A percentile compares a stretch with the other conserved stretches of the same genome.
These are phyloP conservation scores for Horisme vitalbata DNA, from an alignment of 2,888 invertebrate species.

Conservation along the genomic window DNA sequence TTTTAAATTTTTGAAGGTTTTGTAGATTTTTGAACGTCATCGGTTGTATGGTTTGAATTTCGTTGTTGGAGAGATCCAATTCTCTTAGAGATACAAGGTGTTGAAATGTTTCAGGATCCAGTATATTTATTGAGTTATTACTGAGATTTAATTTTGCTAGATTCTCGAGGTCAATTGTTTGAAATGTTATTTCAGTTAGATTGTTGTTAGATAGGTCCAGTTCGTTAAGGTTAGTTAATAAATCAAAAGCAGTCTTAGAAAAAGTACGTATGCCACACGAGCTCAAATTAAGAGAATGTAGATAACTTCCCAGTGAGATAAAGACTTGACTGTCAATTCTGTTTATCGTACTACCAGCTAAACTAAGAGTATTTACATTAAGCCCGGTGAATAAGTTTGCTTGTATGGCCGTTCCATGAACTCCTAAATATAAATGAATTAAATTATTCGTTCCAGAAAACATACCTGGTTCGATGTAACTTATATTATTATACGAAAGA, in stretches of 20 bases:
- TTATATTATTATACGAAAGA: constrained; percentile 15
- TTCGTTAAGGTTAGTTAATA: neutral
- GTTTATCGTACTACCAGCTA: constrained; percentile 12
- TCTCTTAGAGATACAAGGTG: constrained; percentile 4
- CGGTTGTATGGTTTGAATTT: constrained; percentile 2
- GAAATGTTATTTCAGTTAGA: constrained; percentile 6
- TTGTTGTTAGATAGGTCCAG: constrained; percentile 17
- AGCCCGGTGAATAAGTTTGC: constrained; percentile 1
- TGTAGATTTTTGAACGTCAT: constrained; percentile 13
- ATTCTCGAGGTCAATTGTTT: constrained; percentile 4
- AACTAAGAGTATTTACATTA: neutral
- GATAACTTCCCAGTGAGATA: neutral
- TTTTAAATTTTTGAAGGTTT: constrained; percentile 3
- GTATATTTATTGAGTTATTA: constrained; percentile 8
- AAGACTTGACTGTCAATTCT: constrained; percentile 6
- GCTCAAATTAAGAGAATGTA: constrained; percentile 8
- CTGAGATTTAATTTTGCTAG: constrained; percentile 5
- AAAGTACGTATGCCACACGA: constrained; percentile 6
- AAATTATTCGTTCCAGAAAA: constrained; percentile 9
- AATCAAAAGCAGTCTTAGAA: constrained; percentile 9
- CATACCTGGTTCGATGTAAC: constrained; percentile 8
- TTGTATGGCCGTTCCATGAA: neutral
- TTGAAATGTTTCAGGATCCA: constrained; percentile 6
- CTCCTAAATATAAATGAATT: neutral
- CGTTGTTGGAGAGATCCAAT: constrained; percentile 15